A percentile compares a stretch with the other conserved stretches of the same genome.
Conservation (phyloP, 2,797 vertebrate genomes). For the Lagodon rhomboides region DNA sequence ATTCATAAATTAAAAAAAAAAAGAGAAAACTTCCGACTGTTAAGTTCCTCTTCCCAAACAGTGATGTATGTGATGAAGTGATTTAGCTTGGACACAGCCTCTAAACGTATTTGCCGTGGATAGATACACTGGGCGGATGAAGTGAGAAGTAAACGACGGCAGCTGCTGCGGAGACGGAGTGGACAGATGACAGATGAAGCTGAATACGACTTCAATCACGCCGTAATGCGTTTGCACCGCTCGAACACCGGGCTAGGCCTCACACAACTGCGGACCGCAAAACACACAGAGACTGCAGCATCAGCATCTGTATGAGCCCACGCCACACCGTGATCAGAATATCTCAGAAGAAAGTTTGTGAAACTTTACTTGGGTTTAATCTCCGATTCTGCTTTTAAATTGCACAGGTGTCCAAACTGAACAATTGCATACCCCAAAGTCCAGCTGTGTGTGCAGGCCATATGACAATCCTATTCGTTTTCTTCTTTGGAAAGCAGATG, state of each 20-base stretch:
- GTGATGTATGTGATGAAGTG: slow-evolving; percentile 14
- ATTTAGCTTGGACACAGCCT: slow-evolving; percentile 24
- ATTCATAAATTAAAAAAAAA: not conserved
- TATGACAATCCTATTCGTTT: too few species aligned
- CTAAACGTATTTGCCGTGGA: slow-evolving; percentile 15
- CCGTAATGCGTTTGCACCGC: slow-evolving; percentile 13
- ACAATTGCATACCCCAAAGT: too few species aligned
- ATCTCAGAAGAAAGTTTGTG: not conserved
- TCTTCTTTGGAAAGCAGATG: too few species aligned
- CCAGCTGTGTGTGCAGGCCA: too few species aligned
- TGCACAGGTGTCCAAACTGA: not conserved
- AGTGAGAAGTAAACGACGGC: slow-evolving; percentile 34
- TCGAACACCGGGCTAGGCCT: slow-evolving; percentile 1
- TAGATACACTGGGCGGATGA: slow-evolving; percentile 30
- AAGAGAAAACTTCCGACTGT: slow-evolving; percentile 6
- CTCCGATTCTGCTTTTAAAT: not conserved
- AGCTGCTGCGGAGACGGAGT: slow-evolving; percentile 35
- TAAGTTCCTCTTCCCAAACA: slow-evolving; percentile 14
- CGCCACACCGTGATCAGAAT: not conserved
- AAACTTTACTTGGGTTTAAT: not conserved
- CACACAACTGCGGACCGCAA: not conserved
- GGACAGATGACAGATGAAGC: slow-evolving; percentile 40
- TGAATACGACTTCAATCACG: slow-evolving; percentile 23
- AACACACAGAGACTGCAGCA: not conserved
- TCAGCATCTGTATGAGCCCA: not conserved